Percentiles rank a stretch among this genome's conserved stretches.
Conservation (phyloP, 2,113 vertebrate species). For the Pithys albifrons region DNA sequence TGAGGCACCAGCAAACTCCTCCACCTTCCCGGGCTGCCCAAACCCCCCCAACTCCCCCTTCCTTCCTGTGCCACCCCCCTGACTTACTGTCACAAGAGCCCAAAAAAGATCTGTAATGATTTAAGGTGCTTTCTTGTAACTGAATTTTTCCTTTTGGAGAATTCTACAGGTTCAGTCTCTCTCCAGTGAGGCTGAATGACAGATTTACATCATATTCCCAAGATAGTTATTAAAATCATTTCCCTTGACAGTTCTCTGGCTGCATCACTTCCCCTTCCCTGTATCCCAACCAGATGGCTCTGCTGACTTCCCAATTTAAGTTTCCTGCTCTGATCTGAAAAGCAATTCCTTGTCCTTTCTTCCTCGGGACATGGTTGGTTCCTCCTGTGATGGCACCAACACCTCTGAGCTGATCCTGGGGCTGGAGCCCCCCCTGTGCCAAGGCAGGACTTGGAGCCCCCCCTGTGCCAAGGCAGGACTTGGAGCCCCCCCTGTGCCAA, state of each 20-base stretch:
- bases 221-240: slow-evolving; percentile 46
- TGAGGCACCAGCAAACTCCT: not conserved
- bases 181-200: not conserved
- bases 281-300: not conserved
- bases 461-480: too few relatives aligned
- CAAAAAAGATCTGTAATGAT: not conserved
- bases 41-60: not conserved
- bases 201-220: slow-evolving; percentile 33
- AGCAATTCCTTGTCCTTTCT: not conserved
- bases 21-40: not conserved
- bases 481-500: too few relatives aligned
- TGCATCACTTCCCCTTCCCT: slow-evolving; percentile 1
- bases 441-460: too few relatives aligned
- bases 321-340: not conserved
- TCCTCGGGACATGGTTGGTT: accelerated
- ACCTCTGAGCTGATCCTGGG: not conserved
- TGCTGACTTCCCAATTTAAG: not conserved
- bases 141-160: not conserved
- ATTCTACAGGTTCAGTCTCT: not conserved
- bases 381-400: accelerated
- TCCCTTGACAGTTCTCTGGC: slow-evolving; percentile 42
- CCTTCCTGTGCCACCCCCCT: accelerated
- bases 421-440: not conserved
- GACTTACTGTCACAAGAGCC: not conserved
- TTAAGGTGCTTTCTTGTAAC: not conserved